Evolutionary conservation across 2,797 vertebrate species (phyloP).

Genomic region (Petrocephalus schoutedeni): DNA sequence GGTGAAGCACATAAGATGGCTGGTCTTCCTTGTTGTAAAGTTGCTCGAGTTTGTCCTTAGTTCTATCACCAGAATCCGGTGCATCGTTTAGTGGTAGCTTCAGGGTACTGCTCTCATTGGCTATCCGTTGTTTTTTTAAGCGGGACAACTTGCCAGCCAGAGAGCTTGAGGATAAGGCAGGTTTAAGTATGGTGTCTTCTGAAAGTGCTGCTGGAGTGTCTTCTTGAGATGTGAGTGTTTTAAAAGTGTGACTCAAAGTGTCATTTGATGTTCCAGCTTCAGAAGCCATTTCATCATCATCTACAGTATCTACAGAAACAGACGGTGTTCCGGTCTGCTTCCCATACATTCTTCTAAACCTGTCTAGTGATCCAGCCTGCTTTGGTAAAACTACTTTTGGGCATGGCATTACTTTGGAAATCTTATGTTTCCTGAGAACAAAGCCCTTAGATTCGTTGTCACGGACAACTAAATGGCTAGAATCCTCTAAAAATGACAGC

Average conservation of each 20-base stretch:
- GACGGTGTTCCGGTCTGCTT: slow-evolving; percentile 41
- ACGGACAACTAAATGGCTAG: not conserved
- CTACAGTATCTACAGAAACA: not conserved
- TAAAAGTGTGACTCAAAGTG: not conserved
- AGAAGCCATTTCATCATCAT: slow-evolving; percentile 4
- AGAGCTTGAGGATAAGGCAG: slow-evolving; percentile 45
- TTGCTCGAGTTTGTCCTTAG: slow-evolving; percentile 11
- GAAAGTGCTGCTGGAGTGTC: slow-evolving; percentile 37
- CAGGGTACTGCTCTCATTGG: slow-evolving; percentile 17
- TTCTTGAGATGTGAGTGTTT: slow-evolving; percentile 22
- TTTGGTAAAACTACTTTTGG: slow-evolving; percentile 58
- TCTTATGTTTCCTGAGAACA: slow-evolving; percentile 40
- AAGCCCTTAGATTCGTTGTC: slow-evolving; percentile 16
- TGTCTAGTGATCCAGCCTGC: slow-evolving; percentile 76
- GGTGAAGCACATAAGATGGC: not conserved
- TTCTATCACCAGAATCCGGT: slow-evolving; percentile 9
- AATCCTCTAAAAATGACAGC: slow-evolving; percentile 35
- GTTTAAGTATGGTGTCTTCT: slow-evolving; percentile 44
- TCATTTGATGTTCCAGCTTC: not conserved
- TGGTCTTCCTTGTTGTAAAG: slow-evolving; percentile 29
- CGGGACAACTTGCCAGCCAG: slow-evolving; percentile 74
- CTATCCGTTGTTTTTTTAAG: slow-evolving; percentile 59
- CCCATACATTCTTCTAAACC: slow-evolving; percentile 75
- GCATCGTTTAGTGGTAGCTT: not conserved
- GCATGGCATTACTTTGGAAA: slow-evolving; percentile 35